Percentiles rank a stretch among this genome's conserved stretches.
Conservation (phyloP, 2,797 vertebrate species). For the Lacerta bilineata region DNA sequence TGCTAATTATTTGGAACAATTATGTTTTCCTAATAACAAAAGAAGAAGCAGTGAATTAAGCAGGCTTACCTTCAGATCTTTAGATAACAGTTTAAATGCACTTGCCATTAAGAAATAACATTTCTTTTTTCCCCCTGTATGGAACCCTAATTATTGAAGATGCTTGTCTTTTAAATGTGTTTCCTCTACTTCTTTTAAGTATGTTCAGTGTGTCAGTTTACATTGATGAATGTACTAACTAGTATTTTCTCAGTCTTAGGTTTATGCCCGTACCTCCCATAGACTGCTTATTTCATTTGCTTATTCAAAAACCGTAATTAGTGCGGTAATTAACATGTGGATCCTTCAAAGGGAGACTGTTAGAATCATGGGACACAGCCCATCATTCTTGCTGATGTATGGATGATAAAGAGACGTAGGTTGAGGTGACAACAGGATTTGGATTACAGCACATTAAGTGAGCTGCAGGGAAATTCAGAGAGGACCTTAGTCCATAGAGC, state of each 20-base stretch:
- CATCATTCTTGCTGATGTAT: slow-evolving; percentile 79
- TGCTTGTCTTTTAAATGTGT: slow-evolving; percentile 81
- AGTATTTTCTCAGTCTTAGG: slow-evolving; percentile 81
- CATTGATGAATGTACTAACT: slow-evolving; percentile 82
- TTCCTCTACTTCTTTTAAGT: slow-evolving; percentile 75
- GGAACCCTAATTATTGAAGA: slow-evolving; percentile 82
- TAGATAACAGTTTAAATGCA: slow-evolving; percentile 83
- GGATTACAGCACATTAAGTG: slow-evolving; percentile 71
- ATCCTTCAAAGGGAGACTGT: slow-evolving; percentile 80
- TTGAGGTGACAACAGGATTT: slow-evolving; percentile 76
- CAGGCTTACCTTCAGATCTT: slow-evolving; percentile 85
- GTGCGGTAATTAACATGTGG: slow-evolving; percentile 85
- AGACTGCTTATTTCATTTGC: slow-evolving; percentile 83
- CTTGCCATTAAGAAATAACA: slow-evolving; percentile 83
- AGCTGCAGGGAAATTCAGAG: slow-evolving; percentile 78
- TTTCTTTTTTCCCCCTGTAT: slow-evolving; percentile 76
- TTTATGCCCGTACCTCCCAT: slow-evolving; percentile 82
- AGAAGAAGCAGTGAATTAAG: slow-evolving; percentile 85
- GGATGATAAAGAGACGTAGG: slow-evolving; percentile 79
- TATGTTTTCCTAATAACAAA: slow-evolving; percentile 88
- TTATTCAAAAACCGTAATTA: slow-evolving; percentile 89
- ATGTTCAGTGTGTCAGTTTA: slow-evolving; percentile 80
- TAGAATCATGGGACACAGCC: slow-evolving; percentile 79
- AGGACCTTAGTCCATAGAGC: slow-evolving; percentile 75
- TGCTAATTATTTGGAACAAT: slow-evolving; percentile 89